Base-by-base conservation (phyloP, 2,113 vertebrate genomes). In the Solenodon paradoxus region DNA sequence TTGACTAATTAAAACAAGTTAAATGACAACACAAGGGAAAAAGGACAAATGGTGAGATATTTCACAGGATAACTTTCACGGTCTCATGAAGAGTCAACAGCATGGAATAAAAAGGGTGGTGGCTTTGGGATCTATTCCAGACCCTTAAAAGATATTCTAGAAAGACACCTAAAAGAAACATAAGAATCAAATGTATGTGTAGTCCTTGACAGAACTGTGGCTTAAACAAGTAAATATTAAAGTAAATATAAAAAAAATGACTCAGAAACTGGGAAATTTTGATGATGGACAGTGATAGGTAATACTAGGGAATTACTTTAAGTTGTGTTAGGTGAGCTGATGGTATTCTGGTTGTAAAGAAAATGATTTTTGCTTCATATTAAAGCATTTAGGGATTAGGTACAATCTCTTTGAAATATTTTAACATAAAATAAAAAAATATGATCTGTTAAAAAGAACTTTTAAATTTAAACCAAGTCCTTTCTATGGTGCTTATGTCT, bases 281-380 rank as follows among this genome's bases (percentile, higher is more conserved):
- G 63, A 63, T 68, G 9, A 32, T 42, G 38, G 32, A 10, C 12
- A 28, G 40, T 47, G 2, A 45, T 81, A 77, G 13, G n/a, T 64
- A 45, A 45, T 49, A 82, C 69, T 38, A 81, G 20, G 42, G 38
- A 47, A 47, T 42, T 57, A 32, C 38, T 72, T 0, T 35, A 84
- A 63, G 74, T 38, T 85, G 63, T 75, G 8, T 94, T 40, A 51
- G 64, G 51, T 72, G 30, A 83, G 35, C 72, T 71, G 22, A 71
- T 32, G 45, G 24, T 35, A 22, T n/a, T 86, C 30, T 71, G 53
- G 9, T 77, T 78, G 77, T 30, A 38, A 5, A 16, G 53, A 61
- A 92, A 80, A 87, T 64, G n/a, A n/a, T n/a, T 77, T 32, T 66
- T 87, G 69, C 86, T 77, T 77, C 59, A 92, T 66, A 72, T 20